Evolutionary conservation across 2,797 vertebrate species (phyloP), one percentile per base, ranked within the genome.

Genomic region (Pteropus rufus): DNA sequence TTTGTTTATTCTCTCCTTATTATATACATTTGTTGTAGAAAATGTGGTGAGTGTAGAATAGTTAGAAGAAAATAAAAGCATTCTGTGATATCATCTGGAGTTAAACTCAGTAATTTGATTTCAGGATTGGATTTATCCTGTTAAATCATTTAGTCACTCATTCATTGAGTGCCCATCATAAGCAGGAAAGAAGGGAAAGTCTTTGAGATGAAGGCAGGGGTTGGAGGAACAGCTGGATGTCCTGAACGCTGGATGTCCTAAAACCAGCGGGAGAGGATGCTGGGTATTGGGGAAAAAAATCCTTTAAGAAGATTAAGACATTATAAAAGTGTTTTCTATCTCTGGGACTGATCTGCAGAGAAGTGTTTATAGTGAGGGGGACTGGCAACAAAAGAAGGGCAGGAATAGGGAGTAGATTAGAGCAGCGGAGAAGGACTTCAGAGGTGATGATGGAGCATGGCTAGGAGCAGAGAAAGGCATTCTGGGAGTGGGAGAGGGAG

Each of bases 21-120:
- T 79, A 8, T 83, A 44, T n/a, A 7, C 6, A 29, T 54, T 92
- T 95, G 65, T 89, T 93, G 3, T 86, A 52, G 81, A 88, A 89
- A 73, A 79, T 72, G 58, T 41, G 23, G 82, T 41, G 29, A 41
- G 29, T 87, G 34, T 11, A 96, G 19, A 79, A 49, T 79, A 83
- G 75, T 11, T 26, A 77, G 18, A 91, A 73, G 77, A 91, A 82
- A 79, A 73, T 75, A 52, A 89, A 87, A 65, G 44, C 21, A n/a
- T 69, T 36, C 12, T 75, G 11, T 82, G 72, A 67, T 69, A 8
- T n/a, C 36, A 54, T 67, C 8, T 83, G 46, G 54, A 72, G 12
- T 86, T 94, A 70, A 92, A 62, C 10, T 75, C 23, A 95, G 24
- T 85, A 77, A 89, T 85, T 96, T 89, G 69, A 77, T 93, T 87